These are phyloP conservation scores for Acipenser ruthenus DNA, from an alignment of 2,797 vertebrate species.

Conservation along the genomic window DNA sequence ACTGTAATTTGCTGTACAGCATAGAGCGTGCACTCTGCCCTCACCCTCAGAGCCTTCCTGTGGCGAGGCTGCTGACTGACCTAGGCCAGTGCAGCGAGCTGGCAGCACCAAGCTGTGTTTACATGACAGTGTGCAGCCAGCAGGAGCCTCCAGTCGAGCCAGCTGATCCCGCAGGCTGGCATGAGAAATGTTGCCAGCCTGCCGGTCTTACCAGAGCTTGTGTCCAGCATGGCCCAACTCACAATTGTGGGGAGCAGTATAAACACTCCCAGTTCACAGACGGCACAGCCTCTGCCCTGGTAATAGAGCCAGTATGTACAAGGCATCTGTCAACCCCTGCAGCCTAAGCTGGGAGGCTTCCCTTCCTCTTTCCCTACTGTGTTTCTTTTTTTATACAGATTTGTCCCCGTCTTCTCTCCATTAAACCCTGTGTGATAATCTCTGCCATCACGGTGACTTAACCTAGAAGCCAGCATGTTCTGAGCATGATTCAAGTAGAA, in stretches of 20 bases:
- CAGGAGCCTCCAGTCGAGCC: conserved; percentile 11
- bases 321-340: conserved; percentile 53
- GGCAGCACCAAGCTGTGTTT: no score
- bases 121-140: no score
- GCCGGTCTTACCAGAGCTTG: conserved; percentile 19
- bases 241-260: conserved; percentile 32
- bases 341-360: conserved; percentile 41
- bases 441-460: no score
- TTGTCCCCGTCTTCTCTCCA: no score
- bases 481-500: no score
- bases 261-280: conserved; percentile 41
- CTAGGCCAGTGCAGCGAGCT: conserved; percentile 10
- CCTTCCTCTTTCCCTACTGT: conserved; percentile 19
- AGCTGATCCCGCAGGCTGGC: conserved; percentile 29
- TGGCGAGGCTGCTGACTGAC: conserved; percentile 23
- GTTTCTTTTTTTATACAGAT: no score
- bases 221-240: conserved; percentile 22
- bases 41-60: no score
- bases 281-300: conserved; percentile 27
- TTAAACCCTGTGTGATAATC: no score
- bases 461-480: no score
- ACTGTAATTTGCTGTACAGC: no score
- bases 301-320: conserved; percentile 51
- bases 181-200: no score
- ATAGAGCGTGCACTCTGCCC: no score